Conservation (phyloP, 2,113 vertebrate genomes). For the Cacatua alba region DNA sequence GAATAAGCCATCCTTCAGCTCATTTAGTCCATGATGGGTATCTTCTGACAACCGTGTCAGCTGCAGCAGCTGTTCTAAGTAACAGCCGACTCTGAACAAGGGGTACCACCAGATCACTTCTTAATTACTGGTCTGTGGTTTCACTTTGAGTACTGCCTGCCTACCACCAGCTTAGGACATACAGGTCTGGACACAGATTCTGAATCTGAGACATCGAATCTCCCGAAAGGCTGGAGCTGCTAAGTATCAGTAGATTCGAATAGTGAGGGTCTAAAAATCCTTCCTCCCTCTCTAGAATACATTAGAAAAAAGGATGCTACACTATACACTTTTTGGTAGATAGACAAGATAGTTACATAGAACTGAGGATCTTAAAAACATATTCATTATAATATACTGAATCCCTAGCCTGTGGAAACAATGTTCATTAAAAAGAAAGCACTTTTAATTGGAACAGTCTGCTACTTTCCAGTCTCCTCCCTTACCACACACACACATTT, state of each 20-base stretch:
- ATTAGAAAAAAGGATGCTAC: background rate
- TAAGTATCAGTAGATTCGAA: background rate
- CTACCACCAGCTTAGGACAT: background rate
- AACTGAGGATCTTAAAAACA: background rate
- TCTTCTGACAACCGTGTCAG: background rate
- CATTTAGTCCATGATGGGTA: background rate
- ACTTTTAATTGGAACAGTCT: constrained; percentile 50
- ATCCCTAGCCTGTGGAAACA: constrained; percentile 2
- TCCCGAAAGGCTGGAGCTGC: background rate
- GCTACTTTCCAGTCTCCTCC: constrained; percentile 56
- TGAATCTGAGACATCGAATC: background rate
- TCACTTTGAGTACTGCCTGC: background rate
- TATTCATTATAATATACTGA: background rate
- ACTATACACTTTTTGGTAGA: background rate
- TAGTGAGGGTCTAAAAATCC: background rate
- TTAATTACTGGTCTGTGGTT: background rate
- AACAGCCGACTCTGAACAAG: background rate
- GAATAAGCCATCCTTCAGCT: background rate
- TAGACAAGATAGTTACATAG: background rate
- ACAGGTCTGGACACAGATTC: background rate
- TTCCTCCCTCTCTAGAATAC: background rate
- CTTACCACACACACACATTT: constrained; percentile 57
- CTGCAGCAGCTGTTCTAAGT: background rate
- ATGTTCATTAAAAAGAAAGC: constrained; percentile 43
- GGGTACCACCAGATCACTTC: background rate